A percentile compares a stretch with the other conserved stretches of the same genome.
Evolutionary conservation across 2,797 vertebrate genomes (phyloP).

Genomic region (Gymnoscopelus microlampas): DNA sequence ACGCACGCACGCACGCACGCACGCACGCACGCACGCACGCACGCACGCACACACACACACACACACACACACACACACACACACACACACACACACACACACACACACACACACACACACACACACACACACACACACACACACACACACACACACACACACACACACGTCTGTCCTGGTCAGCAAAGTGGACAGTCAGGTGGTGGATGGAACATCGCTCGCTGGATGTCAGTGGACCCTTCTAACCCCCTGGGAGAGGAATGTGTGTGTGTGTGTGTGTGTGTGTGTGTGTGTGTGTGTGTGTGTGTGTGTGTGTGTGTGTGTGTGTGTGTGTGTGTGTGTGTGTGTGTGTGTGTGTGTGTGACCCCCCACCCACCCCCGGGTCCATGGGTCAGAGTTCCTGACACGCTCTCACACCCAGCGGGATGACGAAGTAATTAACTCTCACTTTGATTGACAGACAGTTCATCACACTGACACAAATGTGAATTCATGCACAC

Average conservation of each 20-base stretch:
- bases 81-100: slow-evolving; percentile 3
- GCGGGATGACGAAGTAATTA: slow-evolving; percentile 82
- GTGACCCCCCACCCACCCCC: slow-evolving; percentile 40
- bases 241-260: slow-evolving; percentile 25
- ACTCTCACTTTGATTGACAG: slow-evolving; percentile 83
- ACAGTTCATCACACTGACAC: slow-evolving; percentile 74
- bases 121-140: background rate
- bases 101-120: background rate
- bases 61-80: slow-evolving; percentile 5
- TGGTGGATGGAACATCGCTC: slow-evolving; percentile 60
- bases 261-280: slow-evolving; percentile 28
- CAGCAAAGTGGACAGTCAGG: slow-evolving; percentile 60
- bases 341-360: slow-evolving; percentile 11
- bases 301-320: slow-evolving; percentile 45
- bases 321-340: slow-evolving; percentile 31
- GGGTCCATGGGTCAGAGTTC: slow-evolving; percentile 81
- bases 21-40: slow-evolving; percentile 8
- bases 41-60: slow-evolving; percentile 5
- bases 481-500: slow-evolving; percentile 28
- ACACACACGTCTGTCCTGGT: slow-evolving; percentile 5
- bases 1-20: background rate
- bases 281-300: slow-evolving; percentile 46
- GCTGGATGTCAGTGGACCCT: slow-evolving; percentile 39
- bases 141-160: background rate
- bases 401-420: slow-evolving; percentile 81